Conservation (phyloP, 1,140 invertebrate genomes). For the Rhopalosiphum maidis region DNA sequence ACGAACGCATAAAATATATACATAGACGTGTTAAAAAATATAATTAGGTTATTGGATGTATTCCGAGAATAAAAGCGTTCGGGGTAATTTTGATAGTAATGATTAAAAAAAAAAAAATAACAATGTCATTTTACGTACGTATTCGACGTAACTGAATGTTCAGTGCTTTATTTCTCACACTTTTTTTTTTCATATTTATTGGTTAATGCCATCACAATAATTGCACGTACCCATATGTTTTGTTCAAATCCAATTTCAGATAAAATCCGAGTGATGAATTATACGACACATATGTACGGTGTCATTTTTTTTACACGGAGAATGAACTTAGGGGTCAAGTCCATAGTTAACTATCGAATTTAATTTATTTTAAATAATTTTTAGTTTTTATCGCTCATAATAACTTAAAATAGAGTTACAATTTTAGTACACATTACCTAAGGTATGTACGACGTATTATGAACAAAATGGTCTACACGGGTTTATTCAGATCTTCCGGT, state of each 20-base stretch:
- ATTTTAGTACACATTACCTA: too few relatives aligned
- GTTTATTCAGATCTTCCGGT: background rate
- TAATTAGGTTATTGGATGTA: background rate
- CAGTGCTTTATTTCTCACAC: background rate
- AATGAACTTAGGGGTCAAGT: too few relatives aligned
- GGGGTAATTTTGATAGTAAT: background rate
- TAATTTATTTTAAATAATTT: too few relatives aligned
- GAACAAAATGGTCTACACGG: background rate
- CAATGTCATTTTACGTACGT: background rate
- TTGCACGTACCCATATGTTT: background rate
- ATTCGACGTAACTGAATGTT: background rate
- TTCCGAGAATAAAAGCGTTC: background rate
- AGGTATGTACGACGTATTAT: too few relatives aligned
- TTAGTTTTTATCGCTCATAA: too few relatives aligned
- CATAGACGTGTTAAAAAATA: background rate
- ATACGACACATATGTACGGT: background rate
- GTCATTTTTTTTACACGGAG: too few relatives aligned
- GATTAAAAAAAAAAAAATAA: background rate
- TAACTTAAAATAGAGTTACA: background rate
- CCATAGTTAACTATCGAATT: too few relatives aligned
- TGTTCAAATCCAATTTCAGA: background rate
- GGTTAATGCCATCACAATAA: background rate
- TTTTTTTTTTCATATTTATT: background rate
- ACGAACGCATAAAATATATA: background rate
- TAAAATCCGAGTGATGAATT: background rate